phyloP scores from a whole-genome alignment of 2,113 vertebrate species.

The Sitta europaea region DNA sequence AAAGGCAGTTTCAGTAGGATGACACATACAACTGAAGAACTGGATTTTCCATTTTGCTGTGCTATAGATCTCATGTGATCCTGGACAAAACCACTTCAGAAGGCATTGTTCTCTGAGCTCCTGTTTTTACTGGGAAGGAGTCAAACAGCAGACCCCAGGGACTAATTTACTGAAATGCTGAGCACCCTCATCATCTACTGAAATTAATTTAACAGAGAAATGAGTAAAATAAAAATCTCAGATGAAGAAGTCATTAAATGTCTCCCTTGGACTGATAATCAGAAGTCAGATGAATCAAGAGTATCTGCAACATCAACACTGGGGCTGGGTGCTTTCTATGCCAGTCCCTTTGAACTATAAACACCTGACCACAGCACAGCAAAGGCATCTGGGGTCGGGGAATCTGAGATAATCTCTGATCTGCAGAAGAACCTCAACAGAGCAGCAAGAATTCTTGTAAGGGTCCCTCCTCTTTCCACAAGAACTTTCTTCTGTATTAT shows the following conservation, averaged over 20 bases:
- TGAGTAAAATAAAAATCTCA: neutral
- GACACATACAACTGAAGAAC: neutral
- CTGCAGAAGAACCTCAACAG: neutral
- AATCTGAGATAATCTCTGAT: neutral
- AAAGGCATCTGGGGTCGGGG: rapidly evolving
- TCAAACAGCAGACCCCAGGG: neutral
- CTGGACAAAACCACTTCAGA: neutral
- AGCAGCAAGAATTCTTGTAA: neutral
- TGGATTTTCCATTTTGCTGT: neutral
- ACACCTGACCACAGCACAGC: neutral
- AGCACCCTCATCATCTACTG: neutral
- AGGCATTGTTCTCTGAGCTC: neutral
- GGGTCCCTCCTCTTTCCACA: neutral
- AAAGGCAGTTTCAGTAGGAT: neutral
- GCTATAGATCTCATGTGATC: neutral
- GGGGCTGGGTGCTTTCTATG: neutral
- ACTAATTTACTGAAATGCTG: neutral
- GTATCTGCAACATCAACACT: neutral
- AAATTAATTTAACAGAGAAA: neutral
- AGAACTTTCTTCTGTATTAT: neutral
- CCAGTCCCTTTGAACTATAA: neutral
- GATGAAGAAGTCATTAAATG: neutral
- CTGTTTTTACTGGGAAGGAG: neutral
- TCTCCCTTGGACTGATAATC: neutral
- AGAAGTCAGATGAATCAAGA: neutral